phyloP scores from a whole-genome alignment of 2,797 vertebrate genomes.

The Tarsius wallacei region DNA sequence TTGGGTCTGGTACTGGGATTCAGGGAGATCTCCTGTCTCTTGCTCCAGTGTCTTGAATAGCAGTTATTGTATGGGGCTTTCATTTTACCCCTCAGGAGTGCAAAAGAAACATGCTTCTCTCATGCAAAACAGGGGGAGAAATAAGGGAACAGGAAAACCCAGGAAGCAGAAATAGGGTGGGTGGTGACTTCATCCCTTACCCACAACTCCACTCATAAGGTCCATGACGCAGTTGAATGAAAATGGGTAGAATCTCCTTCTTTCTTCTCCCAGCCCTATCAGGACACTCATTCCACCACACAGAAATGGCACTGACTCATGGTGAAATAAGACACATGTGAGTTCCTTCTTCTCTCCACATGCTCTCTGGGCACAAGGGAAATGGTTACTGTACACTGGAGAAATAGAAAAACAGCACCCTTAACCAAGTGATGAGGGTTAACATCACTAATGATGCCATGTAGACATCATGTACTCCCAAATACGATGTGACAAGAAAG shows the following conservation, averaged over 20 bases:
- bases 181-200: not conserved
- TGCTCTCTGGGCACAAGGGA: not conserved
- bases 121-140: not conserved
- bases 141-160: not conserved
- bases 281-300: not conserved
- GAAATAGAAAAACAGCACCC: not conserved
- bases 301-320: not conserved
- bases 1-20: not conserved
- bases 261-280: not conserved
- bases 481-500: not conserved
- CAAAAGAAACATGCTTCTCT: not conserved
- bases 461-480: not conserved
- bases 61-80: not conserved
- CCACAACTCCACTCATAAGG: not conserved
- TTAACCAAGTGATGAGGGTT: not conserved
- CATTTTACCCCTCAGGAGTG: not conserved
- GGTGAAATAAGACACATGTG: not conserved
- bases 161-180: not conserved
- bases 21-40: not conserved
- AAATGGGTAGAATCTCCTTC: not conserved
- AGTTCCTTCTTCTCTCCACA: slow-evolving; percentile 10
- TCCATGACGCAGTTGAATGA: not conserved
- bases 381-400: not conserved
- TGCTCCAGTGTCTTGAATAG: not conserved
- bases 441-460: not conserved